Evolutionary conservation across 2,113 vertebrate genomes (phyloP), one percentile per base, ranked within the genome.

Genomic region (Boleophthalmus pectinirostris): DNA sequence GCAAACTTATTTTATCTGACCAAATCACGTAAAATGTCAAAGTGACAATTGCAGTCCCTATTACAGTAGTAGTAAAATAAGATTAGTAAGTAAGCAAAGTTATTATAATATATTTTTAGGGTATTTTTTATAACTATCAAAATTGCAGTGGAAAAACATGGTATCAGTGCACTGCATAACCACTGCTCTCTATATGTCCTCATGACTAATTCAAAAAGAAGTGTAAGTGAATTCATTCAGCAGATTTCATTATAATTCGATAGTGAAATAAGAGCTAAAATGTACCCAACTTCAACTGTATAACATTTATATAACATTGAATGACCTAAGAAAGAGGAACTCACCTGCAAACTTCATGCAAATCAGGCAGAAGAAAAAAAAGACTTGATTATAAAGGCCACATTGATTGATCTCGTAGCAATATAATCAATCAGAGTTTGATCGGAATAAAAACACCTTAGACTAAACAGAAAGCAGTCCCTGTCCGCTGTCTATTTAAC

Each of bases 271-370:
- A 57, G 23, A 20, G 5, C n/a, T 20, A 3, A n/a, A 56, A 57
- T 24, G 10, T 24, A 13, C 21, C 21, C 54, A 24, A 58, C 10
- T 58, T 25, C 9, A 20, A 58, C 6, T 20, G 29, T 3, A 63
- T 3, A 10, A 63, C 25, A 20, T 20, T 18, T n/a, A 2, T 1
- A n/a, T 20, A 3, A 64, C 10, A n/a, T 1, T n/a, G 16, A 38
- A n/a, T 64, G 20, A 35, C 11, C 5, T 38, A n/a, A 38, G 35
- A 23, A 51, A 78, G 66, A 78, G 47, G 15, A 61, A 85, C 88
- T 90, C 82, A 92, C 90, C 89, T 90, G 86, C 49, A 53, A 81
- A 58, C n/a, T 69, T 38, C 51, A 58, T 81, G 54, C 15, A 65
- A 51, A 66, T 78, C 74, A 74, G 68, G n/a, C 66, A 24, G 1